Base-by-base conservation (phyloP, 1,140 invertebrate genomes). In the Rhyacophila brunnea region DNA sequence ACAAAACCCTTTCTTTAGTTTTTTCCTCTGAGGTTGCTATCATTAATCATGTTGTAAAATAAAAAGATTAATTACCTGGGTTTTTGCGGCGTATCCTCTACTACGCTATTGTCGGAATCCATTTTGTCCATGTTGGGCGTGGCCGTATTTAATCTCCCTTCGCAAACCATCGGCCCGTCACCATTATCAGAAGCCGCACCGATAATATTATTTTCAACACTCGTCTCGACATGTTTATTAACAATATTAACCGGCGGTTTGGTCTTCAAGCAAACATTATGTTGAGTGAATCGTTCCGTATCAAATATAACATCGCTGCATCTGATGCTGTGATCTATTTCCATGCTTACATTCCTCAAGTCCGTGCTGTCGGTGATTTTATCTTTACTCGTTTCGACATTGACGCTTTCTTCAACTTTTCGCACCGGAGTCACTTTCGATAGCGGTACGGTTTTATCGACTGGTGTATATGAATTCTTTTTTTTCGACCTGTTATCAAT, bases 21-120 rank as follows among this genome's bases (percentile, higher is more conserved):
- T 3, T 5, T 5, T 40, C 3, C 17, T 52, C n/a, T 70, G 68
- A n/a, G 42, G 58, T 66, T 54, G 67, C 34, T 53, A 58, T 60
- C 2, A 55, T 51, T 18, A 53, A 40, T 45, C 18, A n/a, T 19
- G 18, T 40, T 42, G 45, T 38, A 35, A 36, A 44, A 20, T 11
- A 44, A 61, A 43, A 14, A 1, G 11, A 28, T 19, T 52, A 69
- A 67, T 55, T 67, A 78, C 74, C 48, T 46, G 13, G 40, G 40
- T 28, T 78, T 78, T 64, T 77, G 74, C 50, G 74, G 74, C 50
- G 75, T 77, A 20, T 76, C 74, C 59, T 77, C 74, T 28, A 74
- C 71, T 40, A 78, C 62, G 56, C 70, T 72, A 47, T 64, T 66
- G 55, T 74, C 75, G 43, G 70, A 74, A 58, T 70, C 73, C 57